Base-by-base conservation (phyloP, 2,797 vertebrate species). In the Rallus crepitans region DNA sequence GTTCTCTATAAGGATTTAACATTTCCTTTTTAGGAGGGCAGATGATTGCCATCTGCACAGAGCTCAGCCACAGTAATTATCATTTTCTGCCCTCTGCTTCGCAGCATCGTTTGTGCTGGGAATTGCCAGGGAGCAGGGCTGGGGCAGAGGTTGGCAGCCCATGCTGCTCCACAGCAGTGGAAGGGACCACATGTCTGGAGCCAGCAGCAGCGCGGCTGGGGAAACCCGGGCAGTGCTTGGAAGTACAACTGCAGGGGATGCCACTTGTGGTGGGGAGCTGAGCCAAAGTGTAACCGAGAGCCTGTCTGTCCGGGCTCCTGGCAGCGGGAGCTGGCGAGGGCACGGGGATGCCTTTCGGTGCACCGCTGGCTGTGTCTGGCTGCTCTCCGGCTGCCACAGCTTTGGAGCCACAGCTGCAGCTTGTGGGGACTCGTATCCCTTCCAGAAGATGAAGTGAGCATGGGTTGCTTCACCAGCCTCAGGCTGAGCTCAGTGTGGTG, bases 101-200 rank as follows among this genome's bases (percentile, higher is more conserved):
- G 55, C 78, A 68, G 40, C 45, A 6, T 4, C 1, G 1, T 37
- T 30, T 4, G 25, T 0, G 0, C 0, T 77, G 61, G 50, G 71
- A 15, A 18, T 21, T 14, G 25, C 63, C 6, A 45, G 7, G 1
- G 59, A 60, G 65, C 45, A 10, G 42, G 53, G n/a, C 55, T 8
- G 56, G 63, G 60, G 33, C 52, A 70, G 39, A 33, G 50, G 11
- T 3, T 45, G 86, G 68, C 61, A 61, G 78, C 48, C 33, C 48
- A 1, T 0, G 18, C 30, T 39, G 30, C 28, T 47, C 24, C 33
- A 6, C 2, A 24, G 53, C 50, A 5, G 31, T 4, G 13, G 24
- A 33, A 35, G 50, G 35, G 50, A 19, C 28, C 7, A 1, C 7
- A 60, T 31, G 31, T 23, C 73, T 24, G 72, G 18, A 68, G 68